Evolutionary conservation across 2,797 vertebrate species (phyloP), one percentile per base, ranked within the genome.

Genomic region (Lutjanus campechanus): DNA sequence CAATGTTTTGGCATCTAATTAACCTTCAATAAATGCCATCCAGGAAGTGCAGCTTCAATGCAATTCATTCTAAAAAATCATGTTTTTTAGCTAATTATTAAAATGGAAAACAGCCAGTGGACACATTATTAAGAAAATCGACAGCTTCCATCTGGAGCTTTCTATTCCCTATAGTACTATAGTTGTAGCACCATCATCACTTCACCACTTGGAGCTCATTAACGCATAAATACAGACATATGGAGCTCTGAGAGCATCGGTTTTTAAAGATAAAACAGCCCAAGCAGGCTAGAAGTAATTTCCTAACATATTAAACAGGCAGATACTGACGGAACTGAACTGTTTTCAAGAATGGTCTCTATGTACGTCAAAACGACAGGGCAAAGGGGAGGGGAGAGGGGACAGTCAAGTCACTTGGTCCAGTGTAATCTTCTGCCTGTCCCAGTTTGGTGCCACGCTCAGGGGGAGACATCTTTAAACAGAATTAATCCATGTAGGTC

Each of bases 401-500:
- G 40, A 60, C 51, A 44, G 19, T 66, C 17, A 47, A 55, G 64
- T 66, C 4, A 2, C 63, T 56, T 7, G 29, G 55, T 61, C 56
- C 44, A 53, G 16, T 47, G 53, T 79, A 77, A 85, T 86, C 83
- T 82, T 76, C 60, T 76, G 69, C 41, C 53, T 76, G 85, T 78
- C 69, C 83, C 78, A 85, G 47, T 84, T 87, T 76, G 82, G 62
- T 67, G 46, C 43, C 20, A 19, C 13, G 72, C 70, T 78, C 16
- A 43, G 53, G 63, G 75, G 80, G 53, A 61, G 71, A 44, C 80
- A 59, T 91, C 87, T 86, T 86, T 74, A 72, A 65, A 85, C 82
- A 83, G 79, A 87, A 86, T 82, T 61, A 85, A 85, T 79, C 76
- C 77, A 89, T 91, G 88, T 78, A 79, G 88, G 76, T 91, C 87